phyloP scores from a whole-genome alignment of 2,797 vertebrate species.

The Pseudopleuronectes americanus region DNA sequence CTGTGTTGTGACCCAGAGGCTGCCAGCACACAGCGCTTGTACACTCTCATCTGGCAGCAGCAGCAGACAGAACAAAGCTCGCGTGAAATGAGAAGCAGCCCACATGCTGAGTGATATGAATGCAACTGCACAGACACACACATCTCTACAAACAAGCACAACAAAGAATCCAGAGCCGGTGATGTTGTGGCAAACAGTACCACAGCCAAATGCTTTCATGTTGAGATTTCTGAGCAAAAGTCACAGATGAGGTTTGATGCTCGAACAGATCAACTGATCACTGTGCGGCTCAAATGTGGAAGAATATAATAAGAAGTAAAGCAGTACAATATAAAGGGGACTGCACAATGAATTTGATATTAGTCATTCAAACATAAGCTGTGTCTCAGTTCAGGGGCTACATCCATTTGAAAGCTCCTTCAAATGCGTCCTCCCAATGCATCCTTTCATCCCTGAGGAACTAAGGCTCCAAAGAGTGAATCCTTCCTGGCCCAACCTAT shows the following conservation, averaged over 20 bases:
- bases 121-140: conserved; percentile 7
- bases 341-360: too few relatives aligned
- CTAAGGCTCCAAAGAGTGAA: too few relatives aligned
- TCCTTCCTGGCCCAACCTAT: too few relatives aligned
- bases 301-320: not conserved
- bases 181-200: not conserved
- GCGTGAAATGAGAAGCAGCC: conserved; percentile 32
- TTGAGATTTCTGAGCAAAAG: not conserved
- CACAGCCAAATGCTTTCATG: not conserved
- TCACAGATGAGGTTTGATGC: not conserved
- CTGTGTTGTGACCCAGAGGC: conserved; percentile 30
- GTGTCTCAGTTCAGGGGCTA: too few relatives aligned
- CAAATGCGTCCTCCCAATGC: too few relatives aligned
- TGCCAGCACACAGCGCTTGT: conserved; percentile 38
- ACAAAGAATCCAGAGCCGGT: conserved; percentile 6
- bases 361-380: too few relatives aligned
- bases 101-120: conserved; percentile 35
- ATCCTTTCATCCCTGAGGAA: too few relatives aligned
- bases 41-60: conserved; percentile 37
- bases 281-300: not conserved
- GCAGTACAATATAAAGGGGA: too few relatives aligned
- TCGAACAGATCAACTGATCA: not conserved
- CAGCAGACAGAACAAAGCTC: conserved; percentile 23
- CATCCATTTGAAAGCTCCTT: too few relatives aligned
- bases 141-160: conserved; percentile 30